Evolutionary conservation across 2,113 vertebrate species (phyloP), one percentile per base, ranked within the genome.

Genomic region (Felis catus): DNA sequence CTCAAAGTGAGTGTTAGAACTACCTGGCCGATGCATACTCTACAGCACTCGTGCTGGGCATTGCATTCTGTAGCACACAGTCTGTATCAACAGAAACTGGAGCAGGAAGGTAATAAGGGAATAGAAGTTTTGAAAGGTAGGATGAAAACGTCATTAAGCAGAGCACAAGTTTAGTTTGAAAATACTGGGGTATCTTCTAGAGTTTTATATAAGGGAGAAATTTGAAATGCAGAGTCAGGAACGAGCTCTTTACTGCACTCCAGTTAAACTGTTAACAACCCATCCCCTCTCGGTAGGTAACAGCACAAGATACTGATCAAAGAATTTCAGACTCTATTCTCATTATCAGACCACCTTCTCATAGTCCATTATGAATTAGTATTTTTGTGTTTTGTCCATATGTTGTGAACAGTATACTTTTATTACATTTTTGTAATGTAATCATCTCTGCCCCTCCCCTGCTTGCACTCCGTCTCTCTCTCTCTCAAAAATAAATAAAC

Each of bases 351-450:
- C 27, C 33, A 41, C 45, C 21, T 81, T 81, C 73, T 66, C 23
- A 0, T 15, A 65, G 5, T 66, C 33, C 16, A 70, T 36, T 70
- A 76, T 83, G 78, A 89, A 71, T 65, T 58, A 33, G 31, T 23
- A 71, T 31, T 65, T 83, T 85, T 80, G 48, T 48, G 55, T 90
- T 88, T 61, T 87, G 4, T 36, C 41, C 4, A 25, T 29, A 82
- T 12, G 13, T 25, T 61, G 19, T 74, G 9, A 84, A 23, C 68
- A 82, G 1, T 65, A 14, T 31, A 36, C 21, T 41, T 90, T 55
- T 41, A 89, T 92, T 79, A 79, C 9, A 85, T 66, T 89, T 83
- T 80, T 91, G 21, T 61, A 61, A 61, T 61, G 8, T 61, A 61
- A 61, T 61, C 58, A 61, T 25, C 21, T 61, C 58, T 61, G 58